Conservation (phyloP, 1,140 invertebrate species). For the Cydia amplana region DNA sequence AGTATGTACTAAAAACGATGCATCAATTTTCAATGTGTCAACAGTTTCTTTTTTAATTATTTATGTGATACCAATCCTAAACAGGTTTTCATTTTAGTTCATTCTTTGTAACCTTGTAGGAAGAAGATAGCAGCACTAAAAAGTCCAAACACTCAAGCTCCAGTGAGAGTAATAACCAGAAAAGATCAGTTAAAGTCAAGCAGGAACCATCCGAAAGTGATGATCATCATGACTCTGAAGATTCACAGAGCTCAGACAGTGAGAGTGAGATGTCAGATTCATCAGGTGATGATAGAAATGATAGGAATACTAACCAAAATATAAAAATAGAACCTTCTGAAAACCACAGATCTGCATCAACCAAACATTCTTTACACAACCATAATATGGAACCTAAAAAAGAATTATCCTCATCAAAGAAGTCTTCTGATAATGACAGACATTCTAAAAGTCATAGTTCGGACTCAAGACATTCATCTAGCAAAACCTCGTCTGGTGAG, state of each 20-base stretch:
- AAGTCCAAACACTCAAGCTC: constrained; percentile 54
- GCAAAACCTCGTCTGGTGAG: constrained; percentile 53
- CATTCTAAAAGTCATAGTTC: constrained; percentile 49
- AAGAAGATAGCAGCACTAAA: constrained; percentile 60
- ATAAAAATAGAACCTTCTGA: constrained; percentile 45
- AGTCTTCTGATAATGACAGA: constrained; percentile 49
- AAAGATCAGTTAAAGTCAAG: constrained; percentile 53
- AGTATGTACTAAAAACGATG: too few species aligned
- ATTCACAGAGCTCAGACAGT: constrained; percentile 62
- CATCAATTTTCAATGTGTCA: too few species aligned
- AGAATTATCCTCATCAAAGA: constrained; percentile 53
- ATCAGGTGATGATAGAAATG: constrained; percentile 56
- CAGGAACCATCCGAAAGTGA: constrained; percentile 51
- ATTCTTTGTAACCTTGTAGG: constrained; percentile 45
- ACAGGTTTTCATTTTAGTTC: too few species aligned
- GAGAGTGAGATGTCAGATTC: constrained; percentile 60
- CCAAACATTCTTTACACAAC: constrained; percentile 52
- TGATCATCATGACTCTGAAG: constrained; percentile 55
- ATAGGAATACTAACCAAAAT: constrained; percentile 45
- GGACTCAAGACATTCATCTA: constrained; percentile 48
- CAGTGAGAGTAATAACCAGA: constrained; percentile 54
- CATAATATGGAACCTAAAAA: constrained; percentile 48
- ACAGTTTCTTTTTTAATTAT: background rate
- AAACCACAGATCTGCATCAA: constrained; percentile 46
- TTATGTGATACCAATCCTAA: background rate